Conservation (phyloP, 2,888 invertebrate species). For the Desoria tigrina region DNA sequence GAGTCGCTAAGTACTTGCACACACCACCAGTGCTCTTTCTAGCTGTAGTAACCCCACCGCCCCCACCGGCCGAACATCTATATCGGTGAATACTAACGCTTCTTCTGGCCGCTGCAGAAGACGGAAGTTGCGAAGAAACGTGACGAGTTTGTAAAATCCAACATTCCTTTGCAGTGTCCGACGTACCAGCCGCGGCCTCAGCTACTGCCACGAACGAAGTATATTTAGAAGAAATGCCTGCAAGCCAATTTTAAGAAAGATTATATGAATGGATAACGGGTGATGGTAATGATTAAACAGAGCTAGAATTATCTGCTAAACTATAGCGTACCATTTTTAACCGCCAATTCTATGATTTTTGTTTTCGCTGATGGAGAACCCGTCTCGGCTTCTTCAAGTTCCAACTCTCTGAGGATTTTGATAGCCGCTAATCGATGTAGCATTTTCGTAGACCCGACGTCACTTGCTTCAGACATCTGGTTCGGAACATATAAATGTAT, state of each 20-base stretch:
- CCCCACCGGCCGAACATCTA: too few relatives aligned
- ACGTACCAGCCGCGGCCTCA: slow-evolving; percentile 12
- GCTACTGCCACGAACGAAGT: slow-evolving; percentile 51
- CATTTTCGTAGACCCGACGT: slow-evolving; percentile 39
- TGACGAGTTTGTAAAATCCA: slow-evolving; percentile 49
- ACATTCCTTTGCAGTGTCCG: slow-evolving; percentile 10
- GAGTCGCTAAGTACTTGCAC: too few relatives aligned
- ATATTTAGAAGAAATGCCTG: slow-evolving; percentile 49
- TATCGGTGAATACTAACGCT: too few relatives aligned
- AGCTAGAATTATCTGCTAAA: too few relatives aligned
- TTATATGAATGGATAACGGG: not conserved
- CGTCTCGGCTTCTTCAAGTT: slow-evolving; percentile 38
- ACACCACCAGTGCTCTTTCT: too few relatives aligned
- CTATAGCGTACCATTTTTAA: slow-evolving; percentile 36
- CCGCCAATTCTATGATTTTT: slow-evolving; percentile 42
- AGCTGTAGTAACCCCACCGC: too few relatives aligned
- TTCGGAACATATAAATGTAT: not conserved
- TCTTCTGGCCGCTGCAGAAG: too few relatives aligned
- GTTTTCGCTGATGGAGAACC: slow-evolving; percentile 17
- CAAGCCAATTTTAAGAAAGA: not conserved
- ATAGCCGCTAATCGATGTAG: slow-evolving; percentile 46
- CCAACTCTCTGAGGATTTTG: slow-evolving; percentile 47
- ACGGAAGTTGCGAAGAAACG: slow-evolving; percentile 43
- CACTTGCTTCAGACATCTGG: slow-evolving; percentile 30
- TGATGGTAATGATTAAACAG: too few relatives aligned